Evolutionary conservation across 2,113 vertebrate species (phyloP).

Genomic region (Casuarius casuarius): DNA sequence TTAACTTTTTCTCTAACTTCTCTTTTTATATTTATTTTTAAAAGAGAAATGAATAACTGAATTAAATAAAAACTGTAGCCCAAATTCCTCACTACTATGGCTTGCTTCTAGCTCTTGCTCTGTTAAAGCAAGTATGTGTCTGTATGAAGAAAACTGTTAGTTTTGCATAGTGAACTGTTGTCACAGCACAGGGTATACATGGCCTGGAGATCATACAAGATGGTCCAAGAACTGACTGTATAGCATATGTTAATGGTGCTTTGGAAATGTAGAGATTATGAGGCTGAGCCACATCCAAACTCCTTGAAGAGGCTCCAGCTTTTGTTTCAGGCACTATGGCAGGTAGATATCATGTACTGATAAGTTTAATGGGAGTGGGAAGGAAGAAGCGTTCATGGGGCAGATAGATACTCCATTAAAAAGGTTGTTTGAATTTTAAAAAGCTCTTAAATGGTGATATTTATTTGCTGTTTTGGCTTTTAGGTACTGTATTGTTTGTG

Average conservation of each 20-base stretch:
- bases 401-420: neutral
- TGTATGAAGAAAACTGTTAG: neutral
- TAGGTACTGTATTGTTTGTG: slow-evolving; percentile 12
- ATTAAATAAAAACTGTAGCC: neutral
- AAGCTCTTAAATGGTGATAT: neutral
- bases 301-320: neutral
- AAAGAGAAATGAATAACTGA: neutral
- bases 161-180: neutral
- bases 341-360: neutral
- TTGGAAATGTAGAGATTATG: neutral
- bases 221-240: neutral
- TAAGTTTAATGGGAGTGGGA: neutral
- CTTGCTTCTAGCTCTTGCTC: neutral
- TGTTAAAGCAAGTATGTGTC: neutral
- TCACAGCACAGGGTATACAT: neutral
- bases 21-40: neutral
- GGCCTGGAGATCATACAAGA: neutral
- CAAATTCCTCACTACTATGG: neutral
- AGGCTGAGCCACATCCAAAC: neutral
- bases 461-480: slow-evolving; percentile 21
- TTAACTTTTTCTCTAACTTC: neutral
- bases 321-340: neutral
- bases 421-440: neutral
- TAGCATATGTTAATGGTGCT: neutral
- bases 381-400: neutral